Evolutionary conservation across 2,888 invertebrate species (phyloP).

Genomic region (Ochlodes sylvanus): DNA sequence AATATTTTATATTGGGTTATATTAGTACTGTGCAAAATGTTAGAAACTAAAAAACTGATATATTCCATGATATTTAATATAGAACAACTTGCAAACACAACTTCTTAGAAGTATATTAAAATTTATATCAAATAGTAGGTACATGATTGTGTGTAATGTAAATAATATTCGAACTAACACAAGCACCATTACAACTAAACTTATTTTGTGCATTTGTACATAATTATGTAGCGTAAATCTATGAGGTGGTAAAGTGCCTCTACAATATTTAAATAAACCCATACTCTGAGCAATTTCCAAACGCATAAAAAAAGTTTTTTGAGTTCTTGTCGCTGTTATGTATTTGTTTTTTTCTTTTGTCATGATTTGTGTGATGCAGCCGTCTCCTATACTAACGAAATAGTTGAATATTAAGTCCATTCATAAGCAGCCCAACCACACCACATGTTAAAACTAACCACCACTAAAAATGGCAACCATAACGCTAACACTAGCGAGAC

Average conservation of each 20-base stretch:
- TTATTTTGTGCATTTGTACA: conserved; percentile 23
- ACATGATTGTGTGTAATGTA: conserved; percentile 30
- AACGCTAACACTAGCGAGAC: no score
- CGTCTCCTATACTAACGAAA: no score
- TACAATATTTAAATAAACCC: no score
- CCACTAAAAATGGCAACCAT: no score
- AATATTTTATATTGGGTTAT: neutral
- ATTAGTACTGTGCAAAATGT: conserved; percentile 40
- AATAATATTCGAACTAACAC: conserved; percentile 40
- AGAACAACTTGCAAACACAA: conserved; percentile 32
- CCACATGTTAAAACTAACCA: no score
- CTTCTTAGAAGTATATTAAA: neutral
- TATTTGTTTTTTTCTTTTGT: neutral
- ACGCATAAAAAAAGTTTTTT: no score
- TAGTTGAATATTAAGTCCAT: no score
- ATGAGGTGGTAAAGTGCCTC: no score
- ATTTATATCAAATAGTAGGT: conserved; percentile 27
- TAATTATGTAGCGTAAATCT: neutral
- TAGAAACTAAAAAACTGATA: conserved; percentile 39
- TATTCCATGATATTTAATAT: conserved; percentile 43
- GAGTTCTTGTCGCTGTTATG: neutral
- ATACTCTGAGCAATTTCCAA: no score
- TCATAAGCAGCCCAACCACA: no score
- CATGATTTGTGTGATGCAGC: no score
- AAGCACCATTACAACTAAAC: conserved; percentile 38